Conservation (phyloP, 2,888 invertebrate genomes). For the Ennomos fuscantarius region DNA sequence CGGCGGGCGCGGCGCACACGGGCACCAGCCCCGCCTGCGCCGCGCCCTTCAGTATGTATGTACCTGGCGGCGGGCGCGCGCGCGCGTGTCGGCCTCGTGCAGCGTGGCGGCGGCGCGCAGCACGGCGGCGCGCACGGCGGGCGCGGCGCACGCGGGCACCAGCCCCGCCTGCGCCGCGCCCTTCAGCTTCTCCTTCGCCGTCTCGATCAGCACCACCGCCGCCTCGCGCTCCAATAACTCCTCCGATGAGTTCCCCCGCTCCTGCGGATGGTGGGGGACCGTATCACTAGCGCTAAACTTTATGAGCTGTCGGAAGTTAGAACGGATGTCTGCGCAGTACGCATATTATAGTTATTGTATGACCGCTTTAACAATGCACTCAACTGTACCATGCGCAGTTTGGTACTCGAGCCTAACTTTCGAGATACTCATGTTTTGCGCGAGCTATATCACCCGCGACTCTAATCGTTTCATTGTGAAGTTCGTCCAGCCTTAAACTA, state of each 20-base stretch:
- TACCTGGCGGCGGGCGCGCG: constrained; percentile 8
- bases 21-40: constrained; percentile 18
- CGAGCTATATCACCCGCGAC: too few species aligned
- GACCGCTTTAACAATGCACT: too few species aligned
- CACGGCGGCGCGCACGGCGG: constrained; percentile 90
- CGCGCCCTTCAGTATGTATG: too few species aligned
- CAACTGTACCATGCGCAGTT: too few species aligned
- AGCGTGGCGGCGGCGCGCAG: constrained; percentile 91
- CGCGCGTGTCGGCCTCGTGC: constrained; percentile 85
- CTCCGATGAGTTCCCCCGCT: constrained; percentile 90
- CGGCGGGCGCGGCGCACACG: constrained; percentile 74
- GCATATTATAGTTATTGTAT: too few species aligned
- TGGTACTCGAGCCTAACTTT: too few species aligned
- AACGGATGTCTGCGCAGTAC: too few species aligned
- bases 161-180: constrained; percentile 90
- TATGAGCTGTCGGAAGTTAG: too few species aligned
- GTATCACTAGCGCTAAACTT: too few species aligned
- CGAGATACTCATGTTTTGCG: too few species aligned
- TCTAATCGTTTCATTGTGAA: too few species aligned
- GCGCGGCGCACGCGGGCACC: constrained; percentile 84
- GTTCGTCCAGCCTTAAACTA: too few species aligned
- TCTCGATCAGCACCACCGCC: constrained; percentile 91
- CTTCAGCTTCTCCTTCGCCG: constrained; percentile 93
- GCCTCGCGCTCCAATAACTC: constrained; percentile 89
- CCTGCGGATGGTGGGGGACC: constrained; percentile 44